Base-by-base conservation (phyloP, 2,888 invertebrate genomes). In the Rutpela maculata region DNA sequence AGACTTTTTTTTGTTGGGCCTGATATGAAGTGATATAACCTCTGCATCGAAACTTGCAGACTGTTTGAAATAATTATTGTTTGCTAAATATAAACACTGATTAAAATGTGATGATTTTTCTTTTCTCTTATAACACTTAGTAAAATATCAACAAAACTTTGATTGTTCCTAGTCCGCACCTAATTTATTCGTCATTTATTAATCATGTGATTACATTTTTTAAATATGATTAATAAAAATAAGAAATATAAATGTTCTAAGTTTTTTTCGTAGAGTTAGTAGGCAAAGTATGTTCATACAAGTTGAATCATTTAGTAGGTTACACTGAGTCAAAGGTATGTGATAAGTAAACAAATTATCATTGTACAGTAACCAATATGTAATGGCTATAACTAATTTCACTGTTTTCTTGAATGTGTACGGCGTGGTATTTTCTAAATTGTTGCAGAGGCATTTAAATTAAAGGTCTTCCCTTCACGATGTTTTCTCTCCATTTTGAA, bases 51-150 rank as follows among this genome's bases (percentile, higher is more conserved):
- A 11, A 15, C 12, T 10, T 50, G n/a, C n/a, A 50, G 50, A 17
- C 5, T 43, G 50, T 50, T 50, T 50, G 15, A 50, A 50, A 50
- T 50, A 50, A 50, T 17, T 50, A 50, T 50, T n/a, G 12, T 50
- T 50, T 63, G 62, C 35, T 63, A 18, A 31, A 63, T 18, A 11
- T 63, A 15, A 35, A 19, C 5, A 65, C 43, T 65, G 65, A 65
- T 65, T 50, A 65, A 65, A 65, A 65, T 43, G 43, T 65, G 65
- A 65, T 65, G 65, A 65, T 65, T 65, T 43, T 65, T 65, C 65
- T 43, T 65, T 65, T 65, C 35, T 17, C 35, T 63, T 63, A n/a
- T n/a, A n/a, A 26, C 26, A 22, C 26, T 15, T 6, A n/a, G 15
- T 50, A 12, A 43, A 12, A 43, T 9, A n/a, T 50, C 50, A 50